Percentiles rank a stretch among this genome's conserved stretches.
These are phyloP conservation scores for Trialeurodes vaporariorum DNA, from an alignment of 1,140 invertebrate genomes.

Conservation along the genomic window DNA sequence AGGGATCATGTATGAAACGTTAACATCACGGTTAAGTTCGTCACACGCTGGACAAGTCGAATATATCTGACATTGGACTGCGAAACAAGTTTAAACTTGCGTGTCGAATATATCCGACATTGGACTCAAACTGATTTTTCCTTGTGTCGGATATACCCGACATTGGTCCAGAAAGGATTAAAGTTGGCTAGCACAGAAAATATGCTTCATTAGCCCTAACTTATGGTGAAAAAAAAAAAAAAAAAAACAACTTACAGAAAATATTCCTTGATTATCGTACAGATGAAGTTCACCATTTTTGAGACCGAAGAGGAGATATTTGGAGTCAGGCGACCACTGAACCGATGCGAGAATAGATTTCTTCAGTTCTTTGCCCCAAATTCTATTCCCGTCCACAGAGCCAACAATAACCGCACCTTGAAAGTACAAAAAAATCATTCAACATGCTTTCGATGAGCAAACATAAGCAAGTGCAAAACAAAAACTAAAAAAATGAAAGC, in stretches of 20 bases:
- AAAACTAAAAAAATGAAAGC: constrained; percentile 10
- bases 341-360: constrained; percentile 58
- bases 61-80: too few species aligned
- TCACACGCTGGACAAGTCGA: too few species aligned
- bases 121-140: too few species aligned
- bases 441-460: background rate
- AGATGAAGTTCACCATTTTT: constrained; percentile 83
- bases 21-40: too few species aligned
- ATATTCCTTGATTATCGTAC: constrained; percentile 81
- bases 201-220: too few species aligned
- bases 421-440: too few species aligned
- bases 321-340: constrained; percentile 93
- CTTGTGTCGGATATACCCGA: too few species aligned
- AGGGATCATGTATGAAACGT: too few species aligned
- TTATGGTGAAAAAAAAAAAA: background rate
- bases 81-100: too few species aligned
- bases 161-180: too few species aligned
- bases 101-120: too few species aligned
- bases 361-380: constrained; percentile 96
- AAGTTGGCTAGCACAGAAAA: too few species aligned
- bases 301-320: constrained; percentile 80
- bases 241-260: constrained; percentile 15
- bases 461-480: background rate
- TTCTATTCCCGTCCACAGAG: constrained; percentile 92
- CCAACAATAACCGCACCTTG: constrained; percentile 76